These are phyloP conservation scores for Selenia dentaria DNA, from an alignment of 2,888 invertebrate genomes.

Conservation along the genomic window DNA sequence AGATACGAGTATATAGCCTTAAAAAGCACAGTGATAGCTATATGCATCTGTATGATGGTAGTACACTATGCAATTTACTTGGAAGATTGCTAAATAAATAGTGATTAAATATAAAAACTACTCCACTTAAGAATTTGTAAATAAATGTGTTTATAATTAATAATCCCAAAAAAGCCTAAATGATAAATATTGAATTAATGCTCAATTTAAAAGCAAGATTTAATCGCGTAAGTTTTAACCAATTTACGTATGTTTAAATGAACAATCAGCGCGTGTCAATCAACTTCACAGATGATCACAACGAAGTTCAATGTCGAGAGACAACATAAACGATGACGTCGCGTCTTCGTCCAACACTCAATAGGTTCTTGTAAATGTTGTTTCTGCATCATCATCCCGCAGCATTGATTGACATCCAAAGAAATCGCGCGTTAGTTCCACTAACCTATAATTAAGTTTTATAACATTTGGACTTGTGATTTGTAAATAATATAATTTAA, in stretches of 20 bases:
- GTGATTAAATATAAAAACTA: no score
- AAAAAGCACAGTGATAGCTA: no score
- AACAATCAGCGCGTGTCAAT: slow-evolving; percentile 36
- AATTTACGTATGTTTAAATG: slow-evolving; percentile 12
- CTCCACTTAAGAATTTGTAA: no score
- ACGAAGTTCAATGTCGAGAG: slow-evolving; percentile 64
- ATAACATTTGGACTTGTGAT: not conserved
- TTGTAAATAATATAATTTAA: not conserved
- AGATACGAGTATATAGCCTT: no score
- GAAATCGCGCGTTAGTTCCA: slow-evolving; percentile 16
- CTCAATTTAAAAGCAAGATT: no score
- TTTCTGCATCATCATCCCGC: slow-evolving; percentile 50
- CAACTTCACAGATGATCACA: slow-evolving; percentile 35
- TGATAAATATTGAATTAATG: no score
- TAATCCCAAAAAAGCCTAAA: no score
- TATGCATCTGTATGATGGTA: no score
- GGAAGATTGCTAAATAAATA: no score
- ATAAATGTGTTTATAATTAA: no score
- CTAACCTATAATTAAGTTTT: slow-evolving; percentile 11
- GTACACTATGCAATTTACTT: no score
- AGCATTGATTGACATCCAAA: slow-evolving; percentile 30
- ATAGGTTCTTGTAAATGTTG: slow-evolving; percentile 42
- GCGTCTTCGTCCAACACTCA: slow-evolving; percentile 39
- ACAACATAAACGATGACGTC: slow-evolving; percentile 57
- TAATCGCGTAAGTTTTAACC: slow-evolving; percentile 4